These are phyloP conservation scores for Eilema depressum DNA, from an alignment of 2,888 invertebrate species.

Conservation along the genomic window DNA sequence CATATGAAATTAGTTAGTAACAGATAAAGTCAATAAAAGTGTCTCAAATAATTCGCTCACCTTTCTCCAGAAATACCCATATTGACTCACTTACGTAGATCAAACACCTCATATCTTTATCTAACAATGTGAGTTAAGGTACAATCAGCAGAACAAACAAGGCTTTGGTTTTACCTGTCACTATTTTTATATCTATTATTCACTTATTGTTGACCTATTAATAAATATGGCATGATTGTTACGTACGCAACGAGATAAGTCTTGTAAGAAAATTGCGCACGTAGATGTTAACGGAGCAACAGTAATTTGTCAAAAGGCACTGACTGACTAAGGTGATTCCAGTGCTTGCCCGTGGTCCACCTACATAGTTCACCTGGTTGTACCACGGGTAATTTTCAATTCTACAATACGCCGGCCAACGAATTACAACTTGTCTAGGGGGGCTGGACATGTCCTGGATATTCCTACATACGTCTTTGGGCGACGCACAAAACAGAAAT, in stretches of 20 bases:
- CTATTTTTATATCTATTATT: slow-evolving; percentile 8
- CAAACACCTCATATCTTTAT: background rate
- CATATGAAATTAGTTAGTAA: background rate
- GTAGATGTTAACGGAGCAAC: background rate
- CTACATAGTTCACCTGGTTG: too few species aligned
- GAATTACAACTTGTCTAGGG: too few species aligned
- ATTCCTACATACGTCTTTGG: too few species aligned
- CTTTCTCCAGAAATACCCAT: slow-evolving; percentile 12
- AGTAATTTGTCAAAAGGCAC: too few species aligned
- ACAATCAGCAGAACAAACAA: slow-evolving; percentile 5
- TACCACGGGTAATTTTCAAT: too few species aligned
- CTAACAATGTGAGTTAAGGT: background rate
- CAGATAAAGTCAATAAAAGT: background rate
- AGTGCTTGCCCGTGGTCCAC: too few species aligned
- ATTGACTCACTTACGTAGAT: slow-evolving; percentile 7
- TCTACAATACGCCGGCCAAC: too few species aligned
- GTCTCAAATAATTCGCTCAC: background rate
- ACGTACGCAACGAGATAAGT: background rate
- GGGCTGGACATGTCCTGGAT: too few species aligned
- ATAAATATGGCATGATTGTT: slow-evolving; percentile 13
- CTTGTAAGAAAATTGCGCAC: background rate
- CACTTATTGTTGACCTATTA: slow-evolving; percentile 6
- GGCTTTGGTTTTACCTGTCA: background rate
- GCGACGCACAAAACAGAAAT: too few species aligned
- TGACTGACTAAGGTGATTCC: too few species aligned